Base-by-base conservation (phyloP, 2,888 invertebrate species). In the Watsonalla binaria region DNA sequence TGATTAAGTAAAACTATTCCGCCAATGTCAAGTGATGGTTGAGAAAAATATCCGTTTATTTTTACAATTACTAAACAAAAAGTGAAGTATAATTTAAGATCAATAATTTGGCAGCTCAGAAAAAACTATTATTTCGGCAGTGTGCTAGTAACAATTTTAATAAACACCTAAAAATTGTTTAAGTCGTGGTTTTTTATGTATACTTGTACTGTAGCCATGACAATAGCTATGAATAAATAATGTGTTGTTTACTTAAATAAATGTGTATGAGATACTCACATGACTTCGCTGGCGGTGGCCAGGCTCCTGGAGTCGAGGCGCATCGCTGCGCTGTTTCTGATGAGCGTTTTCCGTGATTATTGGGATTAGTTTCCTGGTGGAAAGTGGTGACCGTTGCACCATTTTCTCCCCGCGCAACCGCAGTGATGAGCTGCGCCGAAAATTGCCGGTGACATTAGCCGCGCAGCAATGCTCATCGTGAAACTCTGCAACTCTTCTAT, bases 371-470 rank as follows among this genome's bases (percentile, higher is more conserved):
- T 79, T 90, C 79, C 84, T 88, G 70, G 84, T 88, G 80, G 83
- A 82, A 76, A 88, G 80, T 74, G 90, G 91, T 75, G 92, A 92
- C 61, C 90, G 90, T 72, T 88, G 90, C 86, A 89, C 84, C 86
- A 90, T 90, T 83, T 91, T 89, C 86, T 93, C 93, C 74, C 93
- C 93, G 83, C 94, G 94, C 92, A 94, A 78, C 75, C 94, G 93
- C 92, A 94, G 80, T 80, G 94, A 94, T 55, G 92, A 90, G 68
- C 94, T 92, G 78, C 94, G 93, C 61, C 92, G 92, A 80, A 94
- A 92, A 73, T 87, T 82, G 73, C 91, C 80, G 78, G 85, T 83
- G 87, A 84, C 80, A 86, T 89, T 87, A 77, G 85, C 86, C 80
- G 90, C 83, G 84, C 90, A 89, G 78, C 85, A 90, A 69, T 85